A percentile compares a stretch with the other conserved stretches of the same genome.
Conservation (phyloP, 2,888 invertebrate species). For the Argyra leucocephala region DNA sequence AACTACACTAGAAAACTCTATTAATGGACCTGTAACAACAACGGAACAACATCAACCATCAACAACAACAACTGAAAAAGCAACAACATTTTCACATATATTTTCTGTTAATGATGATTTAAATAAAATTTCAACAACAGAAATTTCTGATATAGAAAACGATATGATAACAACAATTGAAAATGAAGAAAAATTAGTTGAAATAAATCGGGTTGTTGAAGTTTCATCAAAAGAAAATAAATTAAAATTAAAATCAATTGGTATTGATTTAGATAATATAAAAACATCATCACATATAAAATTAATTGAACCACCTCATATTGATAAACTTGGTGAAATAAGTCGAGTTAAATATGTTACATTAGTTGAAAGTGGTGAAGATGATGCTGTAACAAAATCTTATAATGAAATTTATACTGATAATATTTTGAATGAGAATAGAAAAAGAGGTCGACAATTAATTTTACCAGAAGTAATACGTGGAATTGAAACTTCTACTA, state of each 20-base stretch:
- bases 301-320: conserved; percentile 51
- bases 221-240: conserved; percentile 57
- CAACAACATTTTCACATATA: conserved; percentile 24
- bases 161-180: conserved; percentile 29
- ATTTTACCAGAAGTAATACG: conserved; percentile 38
- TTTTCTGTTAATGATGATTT: conserved; percentile 22
- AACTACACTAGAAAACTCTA: conserved; percentile 35
- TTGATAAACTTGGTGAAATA: conserved; percentile 60
- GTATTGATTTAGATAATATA: conserved; percentile 37
- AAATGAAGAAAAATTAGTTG: conserved; percentile 49
- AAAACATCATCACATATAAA: conserved; percentile 48
- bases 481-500: conserved; percentile 53
- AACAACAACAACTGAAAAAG: conserved; percentile 22
- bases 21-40: conserved; percentile 40
- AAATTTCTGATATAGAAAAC: background rate
- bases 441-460: conserved; percentile 19
- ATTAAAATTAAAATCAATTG: conserved; percentile 49
- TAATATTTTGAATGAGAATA: background rate
- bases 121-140: conserved; percentile 25
- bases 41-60: conserved; percentile 24
- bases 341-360: conserved; percentile 60
- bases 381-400: conserved; percentile 39
- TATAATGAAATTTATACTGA: background rate
- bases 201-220: conserved; percentile 60
- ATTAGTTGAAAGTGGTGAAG: conserved; percentile 48